Evolutionary conservation across 1,140 invertebrate genomes (phyloP).

Genomic region (Drosophila bocki): DNA sequence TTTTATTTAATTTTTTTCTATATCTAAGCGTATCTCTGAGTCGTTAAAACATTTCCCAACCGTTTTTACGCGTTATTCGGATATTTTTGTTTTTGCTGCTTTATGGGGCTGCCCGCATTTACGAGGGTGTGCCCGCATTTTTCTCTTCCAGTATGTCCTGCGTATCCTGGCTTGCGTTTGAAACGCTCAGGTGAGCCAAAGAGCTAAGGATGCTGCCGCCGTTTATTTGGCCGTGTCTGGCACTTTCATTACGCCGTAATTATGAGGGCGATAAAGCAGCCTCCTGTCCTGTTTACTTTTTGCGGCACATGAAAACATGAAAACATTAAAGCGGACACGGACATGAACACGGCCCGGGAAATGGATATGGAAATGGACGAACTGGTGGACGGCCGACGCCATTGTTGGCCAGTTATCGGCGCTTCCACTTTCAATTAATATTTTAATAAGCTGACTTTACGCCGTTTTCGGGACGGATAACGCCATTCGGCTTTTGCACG

Average conservation of each 20-base stretch:
- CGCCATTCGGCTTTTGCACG: constrained; percentile 74
- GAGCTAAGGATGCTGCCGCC: constrained; percentile 21
- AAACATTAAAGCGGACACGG: constrained; percentile 15
- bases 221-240: constrained; percentile 69
- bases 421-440: constrained; percentile 81
- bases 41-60: constrained; percentile 18
- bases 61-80: constrained; percentile 53
- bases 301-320: constrained; percentile 28
- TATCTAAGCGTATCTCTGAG: constrained; percentile 16
- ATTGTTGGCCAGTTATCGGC: constrained; percentile 63
- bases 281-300: constrained; percentile 49
- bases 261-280: constrained; percentile 63
- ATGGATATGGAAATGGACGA: constrained; percentile 17
- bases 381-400: constrained; percentile 17
- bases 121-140: constrained; percentile 55
- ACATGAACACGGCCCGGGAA: constrained; percentile 7
- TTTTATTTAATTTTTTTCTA: neutral
- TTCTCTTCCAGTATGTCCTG: constrained; percentile 2
- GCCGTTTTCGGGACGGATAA: constrained; percentile 73
- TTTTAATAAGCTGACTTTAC: constrained; percentile 82
- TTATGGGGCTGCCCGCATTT: constrained; percentile 59
- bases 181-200: constrained; percentile 34
- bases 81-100: constrained; percentile 54
- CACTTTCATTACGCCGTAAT: constrained; percentile 73
- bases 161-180: constrained; percentile 2